Percentiles rank a stretch among this genome's conserved stretches.
Evolutionary conservation across 2,888 invertebrate genomes (phyloP).

Genomic region (Tetragonula carbonaria): DNA sequence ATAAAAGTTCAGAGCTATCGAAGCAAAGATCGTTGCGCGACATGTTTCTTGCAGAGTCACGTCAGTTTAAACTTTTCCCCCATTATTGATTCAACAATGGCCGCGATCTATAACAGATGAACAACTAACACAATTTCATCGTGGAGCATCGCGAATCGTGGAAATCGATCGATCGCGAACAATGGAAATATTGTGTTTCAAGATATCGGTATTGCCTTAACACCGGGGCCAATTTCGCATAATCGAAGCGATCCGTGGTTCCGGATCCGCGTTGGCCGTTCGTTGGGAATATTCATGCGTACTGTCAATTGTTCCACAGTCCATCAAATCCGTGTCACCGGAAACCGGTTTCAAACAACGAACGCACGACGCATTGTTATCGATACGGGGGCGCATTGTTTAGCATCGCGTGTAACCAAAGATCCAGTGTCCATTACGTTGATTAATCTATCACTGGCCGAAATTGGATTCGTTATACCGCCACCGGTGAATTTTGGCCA

Average conservation of each 20-base stretch:
- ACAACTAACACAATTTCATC: background rate
- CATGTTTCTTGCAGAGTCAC: too few species aligned
- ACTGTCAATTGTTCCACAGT: slow-evolving; percentile 30
- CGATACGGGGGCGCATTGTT: slow-evolving; percentile 23
- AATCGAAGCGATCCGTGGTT: background rate
- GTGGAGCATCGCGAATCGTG: background rate
- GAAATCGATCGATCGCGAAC: background rate
- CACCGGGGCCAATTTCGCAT: slow-evolving; percentile 2
- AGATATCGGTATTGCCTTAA: background rate
- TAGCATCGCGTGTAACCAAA: slow-evolving; percentile 1
- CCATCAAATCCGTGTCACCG: slow-evolving; percentile 30
- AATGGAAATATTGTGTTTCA: background rate
- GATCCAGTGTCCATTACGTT: slow-evolving; percentile 31
- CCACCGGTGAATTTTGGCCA: slow-evolving; percentile 7
- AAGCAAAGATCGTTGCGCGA: too few species aligned
- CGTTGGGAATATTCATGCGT: slow-evolving; percentile 34
- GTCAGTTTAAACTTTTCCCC: too few species aligned
- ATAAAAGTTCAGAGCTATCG: too few species aligned
- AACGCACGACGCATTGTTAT: slow-evolving; percentile 20
- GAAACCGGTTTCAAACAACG: slow-evolving; percentile 27
- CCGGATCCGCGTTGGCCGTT: background rate
- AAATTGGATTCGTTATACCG: slow-evolving; percentile 29
- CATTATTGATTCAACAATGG: too few species aligned
- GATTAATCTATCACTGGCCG: slow-evolving; percentile 32
- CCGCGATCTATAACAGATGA: too few species aligned